These are phyloP conservation scores for Sinocyclocheilus rhinocerous DNA, from an alignment of 2,113 vertebrate genomes.

Conservation along the genomic window DNA sequence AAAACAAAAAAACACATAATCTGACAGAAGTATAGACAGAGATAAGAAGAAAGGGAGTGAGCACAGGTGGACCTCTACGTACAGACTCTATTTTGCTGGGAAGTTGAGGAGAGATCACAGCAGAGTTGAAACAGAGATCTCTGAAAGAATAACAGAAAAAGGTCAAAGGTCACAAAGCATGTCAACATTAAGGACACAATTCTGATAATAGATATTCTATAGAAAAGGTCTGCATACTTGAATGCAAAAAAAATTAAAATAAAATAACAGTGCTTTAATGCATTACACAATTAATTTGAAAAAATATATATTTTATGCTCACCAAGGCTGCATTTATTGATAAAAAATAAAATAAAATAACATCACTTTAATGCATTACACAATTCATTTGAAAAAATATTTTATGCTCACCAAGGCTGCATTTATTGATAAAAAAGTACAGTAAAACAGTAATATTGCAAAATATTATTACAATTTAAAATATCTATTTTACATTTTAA, in stretches of 20 bases:
- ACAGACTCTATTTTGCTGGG: constrained; percentile 5
- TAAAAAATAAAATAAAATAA: background rate
- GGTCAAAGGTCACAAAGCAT: constrained; percentile 28
- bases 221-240: too few species aligned
- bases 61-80: constrained; percentile 7
- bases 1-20: background rate
- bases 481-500: background rate
- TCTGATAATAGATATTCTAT: background rate
- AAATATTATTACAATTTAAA: background rate
- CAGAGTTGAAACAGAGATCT: constrained; percentile 32
- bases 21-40: constrained; percentile 48
- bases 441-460: too few species aligned
- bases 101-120: background rate
- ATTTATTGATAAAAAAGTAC: background rate
- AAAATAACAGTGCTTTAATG: too few species aligned
- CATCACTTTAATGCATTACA: background rate
- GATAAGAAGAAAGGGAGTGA: constrained; percentile 59
- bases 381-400: background rate
- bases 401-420: background rate
- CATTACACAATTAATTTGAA: too few species aligned
- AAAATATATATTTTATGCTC: too few species aligned
- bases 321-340: too few species aligned
- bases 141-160: constrained; percentile 43
- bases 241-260: background rate
- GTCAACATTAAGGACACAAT: background rate